Evolutionary conservation across 2,113 vertebrate species (phyloP), one percentile per base, ranked within the genome.

Genomic region (Pedionomus torquatus): DNA sequence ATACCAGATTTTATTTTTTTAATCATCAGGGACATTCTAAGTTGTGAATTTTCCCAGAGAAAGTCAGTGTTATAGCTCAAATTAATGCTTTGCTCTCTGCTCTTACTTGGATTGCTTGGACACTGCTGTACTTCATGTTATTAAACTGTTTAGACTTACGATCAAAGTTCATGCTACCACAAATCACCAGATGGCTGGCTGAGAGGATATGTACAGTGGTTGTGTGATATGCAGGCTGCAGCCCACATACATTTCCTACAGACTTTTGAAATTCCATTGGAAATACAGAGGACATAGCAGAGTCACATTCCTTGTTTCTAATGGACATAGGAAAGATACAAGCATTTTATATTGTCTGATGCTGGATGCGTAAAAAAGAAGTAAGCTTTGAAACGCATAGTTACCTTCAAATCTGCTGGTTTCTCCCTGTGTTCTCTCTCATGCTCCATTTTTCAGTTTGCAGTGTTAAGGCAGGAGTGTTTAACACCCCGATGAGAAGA

Each of bases 121-220:
- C 35, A 39, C 17, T 55, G 64, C 76, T 83, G 55, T 66, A 81
- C 30, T 89, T 83, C 4, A 39, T n/a, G 55, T 70, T 87, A 92
- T 77, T 96, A 77, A 94, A 83, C 71, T 80, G 14, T 88, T 93
- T 81, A 1, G 14, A 83, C 79, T 92, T 15, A 2, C 10, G 71
- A 92, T 94, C 93, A 89, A 90, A 96, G 93, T 93, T 96, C 68
- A 37, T 30, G 64, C 76, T 90, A 63, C 71, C 88, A 74, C 95
- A 89, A 66, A 92, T 95, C 77, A 75, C 61, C 74, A 94, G 80
- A 71, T 75, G 76, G n/a, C 69, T 79, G 87, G 17, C 63, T 89
- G 91, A 57, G 87, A 84, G 71, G 51, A n/a, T 58, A 17, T 63
- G 44, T 84, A 28, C 44, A 58, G 65, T 26, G 54, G 48, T 23